Percentiles rank a stretch among this genome's conserved stretches.
Conservation (phyloP, 2,797 vertebrate genomes). For the Poeciliopsis gracilis region DNA sequence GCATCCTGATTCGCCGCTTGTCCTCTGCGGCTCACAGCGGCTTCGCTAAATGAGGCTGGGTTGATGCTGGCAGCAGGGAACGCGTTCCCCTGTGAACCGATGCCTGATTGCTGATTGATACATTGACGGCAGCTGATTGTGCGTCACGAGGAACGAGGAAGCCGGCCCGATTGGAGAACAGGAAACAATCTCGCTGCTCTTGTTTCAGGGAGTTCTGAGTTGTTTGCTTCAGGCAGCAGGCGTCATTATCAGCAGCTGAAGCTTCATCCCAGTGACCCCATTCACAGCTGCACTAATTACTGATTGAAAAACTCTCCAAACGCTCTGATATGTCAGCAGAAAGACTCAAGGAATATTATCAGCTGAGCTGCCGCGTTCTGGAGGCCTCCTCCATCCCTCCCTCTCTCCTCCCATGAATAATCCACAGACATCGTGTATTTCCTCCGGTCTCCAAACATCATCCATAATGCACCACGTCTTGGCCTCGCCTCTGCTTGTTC, state of each 20-base stretch:
- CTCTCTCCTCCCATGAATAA: neutral
- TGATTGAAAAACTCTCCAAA: neutral
- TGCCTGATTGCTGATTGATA: constrained; percentile 63
- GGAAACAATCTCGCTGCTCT: constrained; percentile 24
- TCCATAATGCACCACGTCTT: constrained; percentile 48
- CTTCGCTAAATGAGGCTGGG: constrained; percentile 39
- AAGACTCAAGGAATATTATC: neutral
- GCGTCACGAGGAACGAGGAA: constrained; percentile 28
- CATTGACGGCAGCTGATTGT: constrained; percentile 61
- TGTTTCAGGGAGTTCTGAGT: constrained; percentile 6
- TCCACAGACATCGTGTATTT: constrained; percentile 11
- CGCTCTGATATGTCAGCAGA: neutral
- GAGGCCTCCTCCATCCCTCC: too few species aligned
- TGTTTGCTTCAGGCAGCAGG: neutral
- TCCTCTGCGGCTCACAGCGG: constrained; percentile 21
- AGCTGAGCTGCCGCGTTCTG: neutral
- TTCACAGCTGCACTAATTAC: constrained; percentile 38
- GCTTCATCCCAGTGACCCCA: constrained; percentile 40
- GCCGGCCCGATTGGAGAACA: constrained; percentile 41
- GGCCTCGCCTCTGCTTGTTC: neutral
- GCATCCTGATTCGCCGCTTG: constrained; percentile 25
- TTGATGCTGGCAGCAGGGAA: constrained; percentile 28
- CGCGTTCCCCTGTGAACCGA: constrained; percentile 19
- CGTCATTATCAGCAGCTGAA: constrained; percentile 26
- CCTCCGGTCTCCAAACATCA: constrained; percentile 46